Conservation (phyloP, 2,888 invertebrate genomes). For the Heteromyza rotundicornis region DNA sequence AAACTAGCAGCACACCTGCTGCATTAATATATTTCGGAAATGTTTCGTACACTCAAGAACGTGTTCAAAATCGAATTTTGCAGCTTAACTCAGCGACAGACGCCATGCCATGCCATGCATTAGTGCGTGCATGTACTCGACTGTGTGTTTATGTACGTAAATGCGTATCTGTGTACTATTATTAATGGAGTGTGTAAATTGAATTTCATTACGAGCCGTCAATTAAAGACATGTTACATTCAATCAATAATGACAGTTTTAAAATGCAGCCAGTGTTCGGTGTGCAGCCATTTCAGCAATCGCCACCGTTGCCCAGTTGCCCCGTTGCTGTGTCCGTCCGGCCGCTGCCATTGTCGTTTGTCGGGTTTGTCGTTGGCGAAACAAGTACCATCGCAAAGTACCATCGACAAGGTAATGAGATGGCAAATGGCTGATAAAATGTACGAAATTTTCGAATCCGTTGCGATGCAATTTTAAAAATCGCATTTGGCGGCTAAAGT, state of each 20-base stretch:
- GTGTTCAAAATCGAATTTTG: not conserved
- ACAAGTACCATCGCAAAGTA: not conserved
- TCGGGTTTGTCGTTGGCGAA: not conserved
- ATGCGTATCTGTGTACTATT: conserved; percentile 32
- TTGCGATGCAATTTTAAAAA: conserved; percentile 38
- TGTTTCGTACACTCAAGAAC: not conserved
- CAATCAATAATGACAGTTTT: conserved; percentile 55
- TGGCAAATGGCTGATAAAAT: conserved; percentile 55
- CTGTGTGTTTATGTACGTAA: no score
- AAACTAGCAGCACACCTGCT: not conserved
- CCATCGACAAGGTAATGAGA: conserved; percentile 46
- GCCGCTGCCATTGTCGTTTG: not conserved
- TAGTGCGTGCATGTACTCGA: no score
- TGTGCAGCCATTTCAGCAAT: conserved; percentile 16
- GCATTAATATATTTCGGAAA: not conserved
- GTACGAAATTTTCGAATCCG: no score
- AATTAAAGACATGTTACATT: conserved; percentile 59
- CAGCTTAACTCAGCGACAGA: not conserved
- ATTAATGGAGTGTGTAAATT: conserved; percentile 52
- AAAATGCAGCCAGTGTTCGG: conserved; percentile 42
- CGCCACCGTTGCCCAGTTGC: no score
- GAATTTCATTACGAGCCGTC: conserved; percentile 58
- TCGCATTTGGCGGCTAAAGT: conserved; percentile 27
- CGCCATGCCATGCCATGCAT: no score
- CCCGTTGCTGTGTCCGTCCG: not conserved